A percentile compares a stretch with the other conserved stretches of the same genome.
These are phyloP conservation scores for Volucella inanis DNA, from an alignment of 2,888 invertebrate genomes.

Conservation along the genomic window DNA sequence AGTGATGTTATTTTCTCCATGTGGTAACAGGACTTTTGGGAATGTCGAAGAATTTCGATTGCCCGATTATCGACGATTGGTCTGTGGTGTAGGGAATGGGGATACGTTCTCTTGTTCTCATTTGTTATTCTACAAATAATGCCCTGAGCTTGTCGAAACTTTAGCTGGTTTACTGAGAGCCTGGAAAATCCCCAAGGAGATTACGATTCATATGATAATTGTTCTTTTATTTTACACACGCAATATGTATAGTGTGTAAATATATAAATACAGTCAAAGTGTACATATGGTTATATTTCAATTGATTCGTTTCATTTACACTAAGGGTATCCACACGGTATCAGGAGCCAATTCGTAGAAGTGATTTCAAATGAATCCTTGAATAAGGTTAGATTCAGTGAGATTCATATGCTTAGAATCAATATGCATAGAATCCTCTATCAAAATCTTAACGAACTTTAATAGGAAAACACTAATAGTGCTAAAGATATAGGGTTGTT, in stretches of 20 bases:
- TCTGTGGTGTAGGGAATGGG: neutral
- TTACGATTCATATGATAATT: conserved; percentile 22
- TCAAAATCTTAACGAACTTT: too few species aligned
- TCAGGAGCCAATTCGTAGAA: too few species aligned
- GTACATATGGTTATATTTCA: conserved; percentile 10
- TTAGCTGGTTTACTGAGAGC: neutral
- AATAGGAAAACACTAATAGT: too few species aligned
- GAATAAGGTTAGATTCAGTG: too few species aligned
- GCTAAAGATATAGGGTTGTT: too few species aligned
- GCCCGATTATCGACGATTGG: conserved; percentile 67
- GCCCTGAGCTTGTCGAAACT: conserved; percentile 18
- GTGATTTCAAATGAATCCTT: too few species aligned
- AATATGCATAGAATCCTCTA: too few species aligned
- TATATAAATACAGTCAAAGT: neutral
- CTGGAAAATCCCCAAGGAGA: neutral
- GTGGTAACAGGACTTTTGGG: conserved; percentile 70
- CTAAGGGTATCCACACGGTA: too few species aligned
- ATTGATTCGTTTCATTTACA: too few species aligned
- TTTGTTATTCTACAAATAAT: conserved; percentile 63
- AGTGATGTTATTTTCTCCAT: conserved; percentile 53
- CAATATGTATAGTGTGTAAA: neutral
- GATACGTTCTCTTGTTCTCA: conserved; percentile 24
- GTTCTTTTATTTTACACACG: neutral
- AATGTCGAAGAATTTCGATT: conserved; percentile 59
- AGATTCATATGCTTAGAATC: too few species aligned